These are phyloP conservation scores for Progne subis DNA, from an alignment of 2,113 vertebrate genomes.

Conservation along the genomic window DNA sequence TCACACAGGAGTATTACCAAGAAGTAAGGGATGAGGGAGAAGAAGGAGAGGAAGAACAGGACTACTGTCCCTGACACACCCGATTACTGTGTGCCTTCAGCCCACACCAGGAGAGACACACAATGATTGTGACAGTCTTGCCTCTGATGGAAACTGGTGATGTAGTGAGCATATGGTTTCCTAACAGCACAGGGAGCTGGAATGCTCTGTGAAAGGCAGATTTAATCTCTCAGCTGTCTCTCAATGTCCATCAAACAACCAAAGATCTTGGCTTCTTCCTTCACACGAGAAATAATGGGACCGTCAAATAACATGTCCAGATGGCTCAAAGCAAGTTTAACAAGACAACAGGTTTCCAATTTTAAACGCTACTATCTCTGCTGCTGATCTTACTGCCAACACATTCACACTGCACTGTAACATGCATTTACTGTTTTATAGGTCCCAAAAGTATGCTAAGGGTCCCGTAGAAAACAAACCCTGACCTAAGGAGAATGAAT, in stretches of 20 bases:
- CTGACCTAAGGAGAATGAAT: neutral
- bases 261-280: conserved; percentile 46
- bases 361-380: conserved; percentile 40
- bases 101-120: neutral
- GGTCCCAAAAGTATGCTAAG: neutral
- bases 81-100: neutral
- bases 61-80: neutral
- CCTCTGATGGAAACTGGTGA: neutral
- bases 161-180: neutral
- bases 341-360: conserved; percentile 42
- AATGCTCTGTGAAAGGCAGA: conserved; percentile 27
- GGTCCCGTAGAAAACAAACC: neutral
- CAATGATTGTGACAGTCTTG: neutral
- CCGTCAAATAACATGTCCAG: neutral
- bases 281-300: neutral
- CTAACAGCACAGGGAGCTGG: conserved; percentile 8
- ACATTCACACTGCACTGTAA: neutral
- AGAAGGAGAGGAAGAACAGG: neutral
- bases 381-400: conserved; percentile 11
- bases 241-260: conserved; percentile 42
- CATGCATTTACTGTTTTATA: neutral
- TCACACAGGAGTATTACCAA: neutral
- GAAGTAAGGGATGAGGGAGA: neutral
- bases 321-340: conserved; percentile 12
- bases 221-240: conserved; percentile 66